Evolutionary conservation across 2,888 invertebrate genomes (phyloP).

Genomic region (Patella ulyssiponensis): DNA sequence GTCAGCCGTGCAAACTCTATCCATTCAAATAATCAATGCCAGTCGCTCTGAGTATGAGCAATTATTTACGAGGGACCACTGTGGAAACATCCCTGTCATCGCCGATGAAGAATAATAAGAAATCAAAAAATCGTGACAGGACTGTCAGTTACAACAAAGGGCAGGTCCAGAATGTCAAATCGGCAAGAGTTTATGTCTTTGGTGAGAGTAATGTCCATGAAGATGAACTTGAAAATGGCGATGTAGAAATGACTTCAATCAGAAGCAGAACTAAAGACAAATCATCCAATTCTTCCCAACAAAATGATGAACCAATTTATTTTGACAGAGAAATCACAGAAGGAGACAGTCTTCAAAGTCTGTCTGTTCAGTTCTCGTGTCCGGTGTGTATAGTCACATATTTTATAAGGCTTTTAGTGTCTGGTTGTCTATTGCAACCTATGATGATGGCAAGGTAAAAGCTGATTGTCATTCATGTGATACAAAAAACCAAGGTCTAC

Average conservation of each 20-base stretch:
- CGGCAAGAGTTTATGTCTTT: constrained; percentile 62
- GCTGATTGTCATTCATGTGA: no score
- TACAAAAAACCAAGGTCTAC: no score
- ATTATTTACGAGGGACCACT: neutral
- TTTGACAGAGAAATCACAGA: constrained; percentile 57
- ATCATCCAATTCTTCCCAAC: constrained; percentile 21
- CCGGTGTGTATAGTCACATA: constrained; percentile 49
- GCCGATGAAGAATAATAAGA: neutral
- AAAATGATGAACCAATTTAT: constrained; percentile 44
- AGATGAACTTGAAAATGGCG: constrained; percentile 52
- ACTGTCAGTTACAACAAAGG: constrained; percentile 29
- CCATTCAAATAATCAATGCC: neutral
- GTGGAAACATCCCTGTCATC: neutral
- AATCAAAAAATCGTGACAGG: constrained; percentile 8
- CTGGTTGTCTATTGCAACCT: no score
- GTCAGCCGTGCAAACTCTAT: neutral
- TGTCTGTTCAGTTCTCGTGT: constrained; percentile 64
- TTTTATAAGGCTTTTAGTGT: no score
- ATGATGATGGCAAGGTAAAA: no score
- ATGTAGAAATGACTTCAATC: constrained; percentile 60
- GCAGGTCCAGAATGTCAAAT: constrained; percentile 62
- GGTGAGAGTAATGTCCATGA: constrained; percentile 55
- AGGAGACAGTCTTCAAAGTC: constrained; percentile 61
- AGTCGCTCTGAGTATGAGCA: neutral
- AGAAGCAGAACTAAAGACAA: constrained; percentile 47